A percentile compares a stretch with the other conserved stretches of the same genome.
These are phyloP conservation scores for Atrina japonica DNA, from an alignment of 2,888 invertebrate genomes.

Conservation along the genomic window DNA sequence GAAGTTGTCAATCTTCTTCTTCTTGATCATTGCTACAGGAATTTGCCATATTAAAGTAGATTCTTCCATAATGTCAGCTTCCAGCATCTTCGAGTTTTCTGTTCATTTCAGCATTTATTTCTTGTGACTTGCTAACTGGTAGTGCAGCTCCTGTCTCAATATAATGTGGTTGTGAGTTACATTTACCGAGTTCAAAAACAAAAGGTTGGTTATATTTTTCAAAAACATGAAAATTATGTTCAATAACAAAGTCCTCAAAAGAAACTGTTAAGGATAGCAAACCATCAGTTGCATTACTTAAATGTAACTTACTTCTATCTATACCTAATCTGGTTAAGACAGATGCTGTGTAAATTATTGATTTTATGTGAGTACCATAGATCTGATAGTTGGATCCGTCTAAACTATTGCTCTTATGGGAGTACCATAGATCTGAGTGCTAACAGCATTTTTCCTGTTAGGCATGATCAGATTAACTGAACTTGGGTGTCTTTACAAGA, in stretches of 20 bases:
- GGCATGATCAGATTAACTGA: constrained; percentile 4
- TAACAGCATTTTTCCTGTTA: constrained; percentile 13
- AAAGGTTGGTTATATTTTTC: constrained; percentile 8
- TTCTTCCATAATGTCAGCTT: constrained; percentile 36
- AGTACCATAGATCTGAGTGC: constrained; percentile 17
- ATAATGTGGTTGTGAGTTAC: constrained; percentile 28
- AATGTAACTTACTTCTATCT: background rate
- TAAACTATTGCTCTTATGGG: constrained; percentile 23
- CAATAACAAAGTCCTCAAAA: background rate
- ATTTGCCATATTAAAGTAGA: constrained; percentile 41
- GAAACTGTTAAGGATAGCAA: background rate
- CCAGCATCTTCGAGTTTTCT: constrained; percentile 41
- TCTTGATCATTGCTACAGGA: constrained; percentile 25
- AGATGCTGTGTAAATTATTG: too few species aligned
- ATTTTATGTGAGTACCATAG: too few species aligned
- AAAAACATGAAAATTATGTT: constrained; percentile 6
- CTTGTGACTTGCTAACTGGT: constrained; percentile 38
- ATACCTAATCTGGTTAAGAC: constrained; percentile 7
- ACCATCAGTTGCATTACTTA: constrained; percentile 5
- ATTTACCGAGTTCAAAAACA: constrained; percentile 9
- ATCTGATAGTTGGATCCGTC: constrained; percentile 9
- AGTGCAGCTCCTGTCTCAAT: constrained; percentile 48
- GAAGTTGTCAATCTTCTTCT: constrained; percentile 12
- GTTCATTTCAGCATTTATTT: constrained; percentile 45
- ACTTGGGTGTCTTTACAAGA: too few species aligned